Evolutionary conservation across 53 echinoderm and acorn worm genomes (phyloP).

Genomic region (Antedon mediterranea): DNA sequence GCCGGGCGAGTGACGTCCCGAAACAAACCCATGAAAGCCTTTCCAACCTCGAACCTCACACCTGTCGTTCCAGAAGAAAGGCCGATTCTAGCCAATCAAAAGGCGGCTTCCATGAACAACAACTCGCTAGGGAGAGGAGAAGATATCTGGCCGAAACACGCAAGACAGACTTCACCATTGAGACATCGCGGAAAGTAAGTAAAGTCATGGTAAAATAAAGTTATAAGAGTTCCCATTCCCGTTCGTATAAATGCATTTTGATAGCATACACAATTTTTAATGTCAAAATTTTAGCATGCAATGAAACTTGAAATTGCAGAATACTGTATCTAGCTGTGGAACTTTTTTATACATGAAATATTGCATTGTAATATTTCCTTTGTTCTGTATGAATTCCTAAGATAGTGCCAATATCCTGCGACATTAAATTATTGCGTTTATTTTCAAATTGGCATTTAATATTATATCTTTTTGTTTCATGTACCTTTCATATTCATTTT

Average conservation of each 20-base stretch:
- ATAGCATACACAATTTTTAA: too few relatives aligned
- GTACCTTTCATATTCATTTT: not conserved
- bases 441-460: not conserved
- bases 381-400: conserved; percentile 1
- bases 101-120: not conserved
- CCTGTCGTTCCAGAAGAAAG: conserved; percentile 63
- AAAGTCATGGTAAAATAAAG: not conserved
- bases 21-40: conserved; percentile 54
- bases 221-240: too few relatives aligned
- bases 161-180: not conserved
- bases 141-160: not conserved
- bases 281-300: too few relatives aligned
- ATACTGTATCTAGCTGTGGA: too few relatives aligned
- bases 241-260: too few relatives aligned
- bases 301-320: too few relatives aligned
- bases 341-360: too few relatives aligned
- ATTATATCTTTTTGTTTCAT: not conserved
- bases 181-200: not conserved
- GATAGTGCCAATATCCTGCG: not conserved
- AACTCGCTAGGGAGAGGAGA: conserved; percentile 10
- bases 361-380: too few relatives aligned
- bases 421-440: not conserved
- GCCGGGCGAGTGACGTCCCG: conserved; percentile 32
- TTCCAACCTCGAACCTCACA: conserved; percentile 55
- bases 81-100: conserved; percentile 5